Percentiles rank a stretch among this genome's conserved stretches.
phyloP scores from a whole-genome alignment of 2,797 vertebrate species.

The Amazona ochrocephala region DNA sequence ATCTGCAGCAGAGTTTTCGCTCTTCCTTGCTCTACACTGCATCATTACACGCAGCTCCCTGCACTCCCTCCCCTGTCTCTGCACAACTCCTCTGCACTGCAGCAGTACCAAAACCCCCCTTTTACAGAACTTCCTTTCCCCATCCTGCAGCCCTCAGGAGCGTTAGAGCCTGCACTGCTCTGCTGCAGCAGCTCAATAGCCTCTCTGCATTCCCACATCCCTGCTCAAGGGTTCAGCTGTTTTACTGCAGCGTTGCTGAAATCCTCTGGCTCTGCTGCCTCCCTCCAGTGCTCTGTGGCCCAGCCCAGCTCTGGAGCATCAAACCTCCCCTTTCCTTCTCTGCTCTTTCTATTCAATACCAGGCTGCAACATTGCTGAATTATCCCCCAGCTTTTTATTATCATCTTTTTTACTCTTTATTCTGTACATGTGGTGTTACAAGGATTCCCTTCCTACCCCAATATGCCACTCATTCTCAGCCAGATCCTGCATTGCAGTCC shows the following conservation, averaged over 20 bases:
- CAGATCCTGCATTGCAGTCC: background rate
- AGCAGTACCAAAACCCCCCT: background rate
- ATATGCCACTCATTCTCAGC: accelerated
- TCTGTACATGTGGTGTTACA: accelerated
- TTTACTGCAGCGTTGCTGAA: background rate
- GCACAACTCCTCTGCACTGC: conserved; percentile 56
- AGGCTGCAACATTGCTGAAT: background rate
- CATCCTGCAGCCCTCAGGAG: background rate
- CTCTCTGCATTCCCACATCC: background rate
- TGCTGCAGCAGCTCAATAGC: background rate
- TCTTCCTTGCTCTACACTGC: conserved; percentile 36
- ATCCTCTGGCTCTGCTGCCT: background rate
- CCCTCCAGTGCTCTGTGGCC: background rate
- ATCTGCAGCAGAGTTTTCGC: conserved; percentile 50
- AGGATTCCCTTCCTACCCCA: background rate
- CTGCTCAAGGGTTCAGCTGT: background rate
- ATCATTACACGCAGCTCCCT: background rate
- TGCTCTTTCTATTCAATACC: background rate
- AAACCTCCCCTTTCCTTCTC: accelerated
- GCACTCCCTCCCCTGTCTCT: conserved; percentile 8
- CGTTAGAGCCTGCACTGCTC: background rate
- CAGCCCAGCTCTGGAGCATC: background rate
- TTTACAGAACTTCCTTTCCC: background rate
- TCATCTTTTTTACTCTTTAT: background rate
- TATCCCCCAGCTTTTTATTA: background rate